Percentiles rank a stretch among this genome's conserved stretches.
These are phyloP conservation scores for Phenganax subtilis DNA, from an alignment of 92 coral and sea anemone species.

Conservation along the genomic window DNA sequence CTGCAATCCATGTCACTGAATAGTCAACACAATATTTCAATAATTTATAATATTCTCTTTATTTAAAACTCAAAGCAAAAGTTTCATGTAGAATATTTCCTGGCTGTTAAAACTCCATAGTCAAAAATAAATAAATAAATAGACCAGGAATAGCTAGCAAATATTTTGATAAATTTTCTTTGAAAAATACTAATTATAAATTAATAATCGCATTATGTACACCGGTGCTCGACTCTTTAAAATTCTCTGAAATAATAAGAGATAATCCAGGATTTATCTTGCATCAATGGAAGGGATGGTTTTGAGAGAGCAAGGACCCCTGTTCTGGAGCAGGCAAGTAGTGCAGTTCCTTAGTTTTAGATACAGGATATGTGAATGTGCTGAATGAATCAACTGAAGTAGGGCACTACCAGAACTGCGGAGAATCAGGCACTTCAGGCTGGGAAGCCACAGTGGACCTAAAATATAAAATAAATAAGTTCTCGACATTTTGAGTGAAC, in stretches of 20 bases:
- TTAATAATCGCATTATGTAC: slow-evolving; percentile 21
- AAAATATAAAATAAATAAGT: neutral
- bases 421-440: slow-evolving; percentile 80
- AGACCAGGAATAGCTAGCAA: slow-evolving; percentile 29
- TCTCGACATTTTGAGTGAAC: neutral
- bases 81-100: neutral
- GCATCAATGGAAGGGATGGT: neutral
- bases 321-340: too few species aligned
- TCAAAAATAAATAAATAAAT: slow-evolving; percentile 37
- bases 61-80: slow-evolving; percentile 26
- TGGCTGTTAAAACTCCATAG: slow-evolving; percentile 9
- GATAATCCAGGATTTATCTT: neutral
- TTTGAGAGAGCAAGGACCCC: too few species aligned
- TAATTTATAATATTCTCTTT: slow-evolving; percentile 5
- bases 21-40: neutral
- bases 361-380: neutral
- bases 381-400: neutral
- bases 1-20: neutral
- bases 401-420: slow-evolving; percentile 73
- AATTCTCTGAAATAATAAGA: neutral
- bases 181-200: slow-evolving; percentile 16
- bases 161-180: slow-evolving; percentile 4
- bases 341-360: neutral
- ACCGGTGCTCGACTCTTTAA: neutral
- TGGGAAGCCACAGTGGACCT: slow-evolving; percentile 98